A percentile compares a stretch with the other conserved stretches of the same genome.
These are phyloP conservation scores for Coluber constrictor DNA, from an alignment of 2,797 vertebrate genomes.

Conservation along the genomic window DNA sequence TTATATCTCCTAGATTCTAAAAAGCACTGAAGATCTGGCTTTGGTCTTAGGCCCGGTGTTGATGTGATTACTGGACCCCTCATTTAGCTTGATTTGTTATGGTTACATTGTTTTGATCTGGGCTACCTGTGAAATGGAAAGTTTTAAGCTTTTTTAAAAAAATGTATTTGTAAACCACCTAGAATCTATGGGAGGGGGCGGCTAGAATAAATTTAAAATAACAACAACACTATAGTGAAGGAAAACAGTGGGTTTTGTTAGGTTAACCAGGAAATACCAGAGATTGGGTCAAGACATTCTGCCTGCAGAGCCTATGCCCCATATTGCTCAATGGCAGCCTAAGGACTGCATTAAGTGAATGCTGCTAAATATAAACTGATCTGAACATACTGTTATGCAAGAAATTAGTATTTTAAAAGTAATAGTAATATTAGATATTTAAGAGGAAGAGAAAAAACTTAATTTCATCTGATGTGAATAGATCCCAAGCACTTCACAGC, in stretches of 20 bases:
- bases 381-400: not conserved
- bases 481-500: not conserved
- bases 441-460: not conserved
- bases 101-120: not conserved
- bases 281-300: not conserved
- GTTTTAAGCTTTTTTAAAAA: not conserved
- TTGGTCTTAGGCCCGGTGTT: not conserved
- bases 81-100: not conserved
- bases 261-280: not conserved
- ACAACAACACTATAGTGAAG: not conserved
- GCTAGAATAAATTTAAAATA: not conserved
- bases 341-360: not conserved
- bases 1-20: not conserved
- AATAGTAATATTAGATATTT: not conserved
- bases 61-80: not conserved
- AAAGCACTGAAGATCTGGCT: not conserved
- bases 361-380: not conserved
- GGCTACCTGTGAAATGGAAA: not conserved
- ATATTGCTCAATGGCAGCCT: not conserved
- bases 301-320: not conserved
- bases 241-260: not conserved
- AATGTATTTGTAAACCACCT: not conserved
- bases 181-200: not conserved
- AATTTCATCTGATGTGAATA: slow-evolving; percentile 32
- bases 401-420: not conserved